These are phyloP conservation scores for Rhingia campestris DNA, from an alignment of 2,888 invertebrate species.

Conservation along the genomic window DNA sequence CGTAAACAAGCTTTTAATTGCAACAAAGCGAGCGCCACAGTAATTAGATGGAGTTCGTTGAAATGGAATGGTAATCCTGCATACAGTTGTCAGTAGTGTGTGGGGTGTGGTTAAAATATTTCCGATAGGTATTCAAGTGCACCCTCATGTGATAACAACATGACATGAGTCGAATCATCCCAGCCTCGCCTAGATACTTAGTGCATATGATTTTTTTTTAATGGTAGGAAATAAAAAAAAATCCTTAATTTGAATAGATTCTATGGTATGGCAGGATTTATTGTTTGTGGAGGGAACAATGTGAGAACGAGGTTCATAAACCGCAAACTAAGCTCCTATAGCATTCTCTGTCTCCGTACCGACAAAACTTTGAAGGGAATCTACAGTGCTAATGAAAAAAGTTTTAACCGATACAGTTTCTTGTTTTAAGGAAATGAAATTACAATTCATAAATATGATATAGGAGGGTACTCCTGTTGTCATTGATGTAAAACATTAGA, in stretches of 20 bases:
- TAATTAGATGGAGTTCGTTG: conserved; percentile 48
- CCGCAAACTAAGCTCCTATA: background rate
- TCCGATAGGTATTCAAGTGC: background rate
- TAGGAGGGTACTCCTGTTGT: conserved; percentile 36
- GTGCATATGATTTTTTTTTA: background rate
- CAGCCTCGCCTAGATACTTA: background rate
- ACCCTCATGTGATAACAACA: background rate
- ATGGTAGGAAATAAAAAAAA: background rate
- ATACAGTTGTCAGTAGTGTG: background rate
- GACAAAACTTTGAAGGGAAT: conserved; percentile 15
- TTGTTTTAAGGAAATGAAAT: conserved; percentile 54
- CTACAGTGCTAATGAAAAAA: conserved; percentile 64
- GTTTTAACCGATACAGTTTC: conserved; percentile 61
- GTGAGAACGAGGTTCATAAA: background rate
- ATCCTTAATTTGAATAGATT: background rate
- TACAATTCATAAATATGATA: conserved; percentile 41
- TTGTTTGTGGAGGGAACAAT: background rate
- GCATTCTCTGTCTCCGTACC: background rate
- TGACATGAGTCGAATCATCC: background rate
- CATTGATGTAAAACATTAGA: conserved; percentile 37
- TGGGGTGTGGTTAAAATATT: background rate
- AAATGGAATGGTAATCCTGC: conserved; percentile 40
- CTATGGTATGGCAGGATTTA: background rate
- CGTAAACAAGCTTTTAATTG: conserved; percentile 49
- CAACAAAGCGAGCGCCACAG: conserved; percentile 38